A percentile compares a stretch with the other conserved stretches of the same genome.
phyloP scores from a whole-genome alignment of 2,888 invertebrate species.

The Troglohyphantes excavatus region DNA sequence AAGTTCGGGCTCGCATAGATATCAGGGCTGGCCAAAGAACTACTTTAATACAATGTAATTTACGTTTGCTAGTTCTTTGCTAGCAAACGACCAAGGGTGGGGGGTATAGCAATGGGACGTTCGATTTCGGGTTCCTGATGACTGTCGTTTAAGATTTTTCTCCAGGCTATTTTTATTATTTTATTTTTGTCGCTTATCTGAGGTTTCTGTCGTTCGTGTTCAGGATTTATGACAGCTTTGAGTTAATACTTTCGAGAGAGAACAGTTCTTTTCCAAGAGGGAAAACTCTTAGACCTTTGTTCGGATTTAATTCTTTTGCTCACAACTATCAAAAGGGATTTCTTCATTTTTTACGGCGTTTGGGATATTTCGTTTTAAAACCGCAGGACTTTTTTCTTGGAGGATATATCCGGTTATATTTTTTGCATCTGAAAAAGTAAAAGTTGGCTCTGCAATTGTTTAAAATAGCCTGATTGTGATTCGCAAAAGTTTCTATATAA shows the following conservation, averaged over 20 bases:
- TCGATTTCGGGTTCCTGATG: conserved; percentile 77
- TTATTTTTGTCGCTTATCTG: conserved; percentile 75
- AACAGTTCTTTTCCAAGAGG: conserved; percentile 34
- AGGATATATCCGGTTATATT: background rate
- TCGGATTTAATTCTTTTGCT: conserved; percentile 61
- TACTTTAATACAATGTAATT: conserved; percentile 78
- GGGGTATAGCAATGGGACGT: conserved; percentile 71
- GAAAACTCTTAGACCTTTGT: conserved; percentile 56
- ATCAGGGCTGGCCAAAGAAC: conserved; percentile 67
- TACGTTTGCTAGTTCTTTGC: conserved; percentile 75
- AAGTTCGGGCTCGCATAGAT: conserved; percentile 63
- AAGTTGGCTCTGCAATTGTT: too few relatives aligned
- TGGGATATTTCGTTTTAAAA: conserved; percentile 24
- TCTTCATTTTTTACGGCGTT: conserved; percentile 7
- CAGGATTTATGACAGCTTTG: conserved; percentile 77
- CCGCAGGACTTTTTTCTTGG: conserved; percentile 1
- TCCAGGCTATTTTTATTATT: conserved; percentile 63
- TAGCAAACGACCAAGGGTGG: conserved; percentile 68
- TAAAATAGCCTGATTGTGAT: too few relatives aligned
- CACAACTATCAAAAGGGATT: conserved; percentile 36
- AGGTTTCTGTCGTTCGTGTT: conserved; percentile 76
- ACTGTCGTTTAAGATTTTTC: conserved; percentile 77
- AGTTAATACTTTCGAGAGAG: conserved; percentile 76
- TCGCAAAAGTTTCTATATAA: too few relatives aligned
- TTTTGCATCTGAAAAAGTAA: too few relatives aligned